phyloP scores from a whole-genome alignment of 2,113 vertebrate species.

The Atlantisia rogersi region DNA sequence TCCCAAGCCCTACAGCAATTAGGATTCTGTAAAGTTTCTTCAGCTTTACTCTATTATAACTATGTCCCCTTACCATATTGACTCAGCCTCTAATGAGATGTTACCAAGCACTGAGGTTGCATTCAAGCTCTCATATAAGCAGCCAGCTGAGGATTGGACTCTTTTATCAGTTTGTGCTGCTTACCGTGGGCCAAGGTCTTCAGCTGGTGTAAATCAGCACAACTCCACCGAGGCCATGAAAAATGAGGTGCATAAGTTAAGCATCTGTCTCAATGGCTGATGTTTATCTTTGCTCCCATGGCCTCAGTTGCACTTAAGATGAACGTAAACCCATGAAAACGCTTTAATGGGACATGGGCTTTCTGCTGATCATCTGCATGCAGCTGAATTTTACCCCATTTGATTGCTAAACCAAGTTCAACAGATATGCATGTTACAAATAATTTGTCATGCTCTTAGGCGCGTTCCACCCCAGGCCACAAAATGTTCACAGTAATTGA shows the following conservation, averaged over 20 bases:
- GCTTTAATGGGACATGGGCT: slow-evolving; percentile 43
- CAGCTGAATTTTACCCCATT: slow-evolving; percentile 35
- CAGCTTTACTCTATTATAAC: background rate
- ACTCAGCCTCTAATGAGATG: slow-evolving; percentile 19
- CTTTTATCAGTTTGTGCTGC: slow-evolving; percentile 15
- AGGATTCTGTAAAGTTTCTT: background rate
- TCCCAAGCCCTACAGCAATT: background rate
- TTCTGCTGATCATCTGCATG: slow-evolving; percentile 48
- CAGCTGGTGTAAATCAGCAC: slow-evolving; percentile 44
- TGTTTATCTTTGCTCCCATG: slow-evolving; percentile 58
- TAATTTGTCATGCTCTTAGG: slow-evolving; percentile 52
- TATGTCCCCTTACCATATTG: background rate
- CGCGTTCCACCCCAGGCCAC: slow-evolving; percentile 49
- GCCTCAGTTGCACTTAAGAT: slow-evolving; percentile 51
- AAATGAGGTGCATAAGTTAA: slow-evolving; percentile 65
- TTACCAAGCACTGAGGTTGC: slow-evolving; percentile 21
- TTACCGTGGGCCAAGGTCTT: slow-evolving; percentile 39
- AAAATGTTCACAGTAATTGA: slow-evolving; percentile 59
- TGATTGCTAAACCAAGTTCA: slow-evolving; percentile 44
- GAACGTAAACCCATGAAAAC: slow-evolving; percentile 52
- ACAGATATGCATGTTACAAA: slow-evolving; percentile 53
- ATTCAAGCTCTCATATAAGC: background rate
- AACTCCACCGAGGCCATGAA: slow-evolving; percentile 37
- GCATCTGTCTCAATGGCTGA: slow-evolving; percentile 58
- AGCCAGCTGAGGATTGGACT: slow-evolving; percentile 1